phyloP scores from a whole-genome alignment of 1,140 invertebrate species.

The Aphaenogaster floridana region DNA sequence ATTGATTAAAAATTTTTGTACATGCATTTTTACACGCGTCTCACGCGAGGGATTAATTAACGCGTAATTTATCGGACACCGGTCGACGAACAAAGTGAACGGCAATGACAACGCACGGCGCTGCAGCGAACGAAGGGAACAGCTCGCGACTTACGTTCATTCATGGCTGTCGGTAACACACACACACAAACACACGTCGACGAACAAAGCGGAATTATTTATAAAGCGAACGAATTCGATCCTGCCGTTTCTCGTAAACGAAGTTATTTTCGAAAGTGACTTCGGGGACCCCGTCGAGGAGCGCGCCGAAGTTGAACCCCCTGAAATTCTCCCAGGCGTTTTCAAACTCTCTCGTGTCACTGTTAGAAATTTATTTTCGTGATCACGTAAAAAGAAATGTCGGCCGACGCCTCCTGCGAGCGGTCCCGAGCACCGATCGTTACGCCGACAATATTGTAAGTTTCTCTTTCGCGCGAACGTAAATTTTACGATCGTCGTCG shows the following conservation, averaged over 20 bases:
- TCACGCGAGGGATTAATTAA: conserved; percentile 18
- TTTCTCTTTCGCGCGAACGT: conserved; percentile 48
- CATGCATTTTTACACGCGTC: not conserved
- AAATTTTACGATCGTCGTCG: conserved; percentile 30
- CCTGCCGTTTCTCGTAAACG: conserved; percentile 51
- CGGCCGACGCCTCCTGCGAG: conserved; percentile 8
- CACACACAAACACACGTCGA: not conserved
- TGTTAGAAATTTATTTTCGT: conserved; percentile 49
- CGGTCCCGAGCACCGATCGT: conserved; percentile 4
- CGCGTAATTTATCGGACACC: conserved; percentile 9
- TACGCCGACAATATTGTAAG: conserved; percentile 54
- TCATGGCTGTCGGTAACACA: conserved; percentile 36
- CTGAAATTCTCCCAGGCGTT: conserved; percentile 16
- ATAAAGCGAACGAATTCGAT: conserved; percentile 50
- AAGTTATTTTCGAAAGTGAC: conserved; percentile 61
- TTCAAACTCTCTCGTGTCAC: conserved; percentile 42
- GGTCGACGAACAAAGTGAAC: conserved; percentile 22
- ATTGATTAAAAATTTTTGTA: not conserved
- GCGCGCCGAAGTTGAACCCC: not conserved
- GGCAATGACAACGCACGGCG: conserved; percentile 24
- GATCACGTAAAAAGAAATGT: conserved; percentile 37
- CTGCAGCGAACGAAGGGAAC: conserved; percentile 25
- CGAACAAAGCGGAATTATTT: conserved; percentile 60
- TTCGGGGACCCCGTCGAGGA: conserved; percentile 6
- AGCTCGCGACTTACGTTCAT: conserved; percentile 42